Conservation (phyloP, 2,797 vertebrate species). For the Channallabes apus region DNA sequence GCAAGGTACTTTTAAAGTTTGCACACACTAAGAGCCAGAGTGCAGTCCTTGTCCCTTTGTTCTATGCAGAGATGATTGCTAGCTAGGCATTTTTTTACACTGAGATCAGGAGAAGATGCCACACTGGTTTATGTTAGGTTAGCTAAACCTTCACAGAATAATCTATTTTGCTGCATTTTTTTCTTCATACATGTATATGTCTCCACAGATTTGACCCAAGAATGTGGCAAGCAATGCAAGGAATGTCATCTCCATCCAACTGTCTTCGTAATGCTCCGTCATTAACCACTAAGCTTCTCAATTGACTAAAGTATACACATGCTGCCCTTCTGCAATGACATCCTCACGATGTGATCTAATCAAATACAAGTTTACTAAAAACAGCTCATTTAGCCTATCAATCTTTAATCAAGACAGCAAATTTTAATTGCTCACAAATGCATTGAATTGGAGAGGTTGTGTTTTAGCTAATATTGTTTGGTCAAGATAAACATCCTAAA, state of each 20-base stretch:
- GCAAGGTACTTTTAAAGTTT: constrained; percentile 52
- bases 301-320: constrained; percentile 39
- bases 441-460: background rate
- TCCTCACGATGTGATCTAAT: constrained; percentile 22
- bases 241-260: constrained; percentile 62
- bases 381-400: constrained; percentile 20
- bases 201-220: constrained; percentile 57
- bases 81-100: constrained; percentile 65
- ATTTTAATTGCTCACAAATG: background rate
- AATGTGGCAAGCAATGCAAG: constrained; percentile 60
- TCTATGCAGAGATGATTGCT: constrained; percentile 71
- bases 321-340: constrained; percentile 35
- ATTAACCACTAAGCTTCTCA: constrained; percentile 37
- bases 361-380: constrained; percentile 3
- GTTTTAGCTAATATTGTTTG: constrained; percentile 6
- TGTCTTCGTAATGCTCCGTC: constrained; percentile 48
- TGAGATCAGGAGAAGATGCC: constrained; percentile 62
- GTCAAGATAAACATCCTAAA: constrained; percentile 27
- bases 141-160: constrained; percentile 61
- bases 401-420: constrained; percentile 3
- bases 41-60: constrained; percentile 69
- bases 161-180: constrained; percentile 43
- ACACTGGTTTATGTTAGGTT: constrained; percentile 65
- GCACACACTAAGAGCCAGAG: constrained; percentile 46
- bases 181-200: constrained; percentile 50